Base-by-base conservation (phyloP, 2,888 invertebrate species). In the Drosophila suboccidentalis region DNA sequence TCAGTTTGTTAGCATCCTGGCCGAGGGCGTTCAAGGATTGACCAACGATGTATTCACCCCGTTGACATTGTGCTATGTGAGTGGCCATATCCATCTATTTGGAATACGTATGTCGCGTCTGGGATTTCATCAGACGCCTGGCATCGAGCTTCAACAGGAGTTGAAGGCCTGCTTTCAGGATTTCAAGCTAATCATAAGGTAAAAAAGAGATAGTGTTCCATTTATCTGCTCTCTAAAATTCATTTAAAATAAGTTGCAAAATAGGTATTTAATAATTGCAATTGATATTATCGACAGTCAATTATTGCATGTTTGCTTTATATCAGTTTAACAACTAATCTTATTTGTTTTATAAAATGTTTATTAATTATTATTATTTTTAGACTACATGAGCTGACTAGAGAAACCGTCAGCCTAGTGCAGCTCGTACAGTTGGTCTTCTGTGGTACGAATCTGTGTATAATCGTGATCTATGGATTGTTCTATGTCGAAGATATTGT, bases 1-100 rank as follows among this genome's bases (percentile, higher is more conserved):
- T 41, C 87, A 89, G 57, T 3, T 49, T 0, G 0, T 64, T 0
- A 4, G 71, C 49, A 13, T 87, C 0, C 0, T 60, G 0, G 3
- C 39, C 0, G 69, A 68, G 2, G 54, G 64, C 3, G 0, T 74
- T 0, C 73, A 78, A 39, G 89, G 53, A 3, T 2, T 89, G 9
- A 34, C 54, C 11, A 85, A 85, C 10, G 84, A 85, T 53, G 29
- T 76, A 0, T 76, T 65, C 9, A 44, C 73, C 0, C 82, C 84
- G 0, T 13, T 89, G 19, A 89, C 82, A 0, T 26, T 89, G 0
- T 85, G 76, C 34, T 69, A 79, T 26, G 8, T 81, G 17, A 69
- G 70, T 5, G 84, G 87, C 1, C 84, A 89, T 15, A 39, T 79
- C 0, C 87, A 75, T 51, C 10, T 89, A 4, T 61, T 89, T 39